Percentiles rank a stretch among this genome's conserved stretches.
Conservation (phyloP, 2,113 vertebrate genomes). For the Malurus alboscapulatus region DNA sequence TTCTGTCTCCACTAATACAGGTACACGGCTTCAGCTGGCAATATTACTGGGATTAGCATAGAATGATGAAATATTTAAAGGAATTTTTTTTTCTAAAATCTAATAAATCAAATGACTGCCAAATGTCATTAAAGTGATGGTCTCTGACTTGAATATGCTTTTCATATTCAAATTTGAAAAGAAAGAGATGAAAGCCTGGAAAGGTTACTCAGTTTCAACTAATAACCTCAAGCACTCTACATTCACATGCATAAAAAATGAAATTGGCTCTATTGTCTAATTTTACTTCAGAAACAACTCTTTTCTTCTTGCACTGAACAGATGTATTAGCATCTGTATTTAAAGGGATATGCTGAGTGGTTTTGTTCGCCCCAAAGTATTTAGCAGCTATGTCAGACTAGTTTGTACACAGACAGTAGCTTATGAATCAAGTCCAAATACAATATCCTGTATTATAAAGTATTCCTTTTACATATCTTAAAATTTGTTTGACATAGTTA, state of each 20-base stretch:
- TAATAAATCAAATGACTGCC: conserved; percentile 99
- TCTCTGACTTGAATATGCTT: conserved; percentile 95
- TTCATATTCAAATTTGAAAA: conserved; percentile 98
- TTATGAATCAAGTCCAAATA: conserved; percentile 45
- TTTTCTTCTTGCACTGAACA: conserved; percentile 59
- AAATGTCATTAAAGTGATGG: conserved; percentile 99
- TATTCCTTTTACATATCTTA: conserved; percentile 13
- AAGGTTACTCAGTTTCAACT: conserved; percentile 94
- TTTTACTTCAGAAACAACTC: conserved; percentile 75
- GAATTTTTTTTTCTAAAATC: conserved; percentile 90
- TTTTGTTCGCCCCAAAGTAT: conserved; percentile 55
- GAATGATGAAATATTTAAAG: conserved; percentile 99
- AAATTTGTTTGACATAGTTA: conserved; percentile 51
- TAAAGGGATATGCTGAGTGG: conserved; percentile 56
- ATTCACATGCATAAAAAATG: conserved; percentile 81
- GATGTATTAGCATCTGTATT: conserved; percentile 58
- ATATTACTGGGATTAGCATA: conserved; percentile 99
- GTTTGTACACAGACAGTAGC: conserved; percentile 29
- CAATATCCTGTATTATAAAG: conserved; percentile 19
- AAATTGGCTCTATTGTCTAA: conserved; percentile 86
- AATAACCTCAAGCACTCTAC: conserved; percentile 86
- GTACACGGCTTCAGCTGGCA: conserved; percentile 95
- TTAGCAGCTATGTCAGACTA: conserved; percentile 45
- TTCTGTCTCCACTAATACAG: conserved; percentile 88
- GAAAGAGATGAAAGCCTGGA: conserved; percentile 88